phyloP scores from a whole-genome alignment of 2,113 vertebrate genomes.

The Pristiophorus japonicus region DNA sequence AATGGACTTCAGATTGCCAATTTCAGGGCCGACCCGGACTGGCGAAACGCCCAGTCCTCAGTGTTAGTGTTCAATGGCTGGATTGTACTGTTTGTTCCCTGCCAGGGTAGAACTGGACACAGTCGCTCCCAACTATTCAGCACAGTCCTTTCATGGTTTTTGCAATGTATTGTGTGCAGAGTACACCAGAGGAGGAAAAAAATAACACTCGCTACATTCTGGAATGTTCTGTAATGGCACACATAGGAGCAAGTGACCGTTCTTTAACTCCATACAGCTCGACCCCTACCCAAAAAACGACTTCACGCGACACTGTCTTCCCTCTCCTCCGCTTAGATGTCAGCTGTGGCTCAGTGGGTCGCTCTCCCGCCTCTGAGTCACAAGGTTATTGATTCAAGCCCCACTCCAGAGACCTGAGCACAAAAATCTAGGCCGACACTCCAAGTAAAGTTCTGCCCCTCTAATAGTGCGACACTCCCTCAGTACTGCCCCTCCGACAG shows the following conservation, averaged over 20 bases:
- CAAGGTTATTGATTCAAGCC: too few species aligned
- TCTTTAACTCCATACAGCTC: neutral
- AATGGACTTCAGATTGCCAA: too few species aligned
- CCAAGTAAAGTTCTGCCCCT: too few species aligned
- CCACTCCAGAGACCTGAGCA: too few species aligned
- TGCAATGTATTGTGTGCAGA: neutral
- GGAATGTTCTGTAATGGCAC: neutral
- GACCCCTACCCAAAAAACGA: neutral
- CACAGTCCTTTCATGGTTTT: neutral
- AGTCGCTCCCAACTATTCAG: neutral
- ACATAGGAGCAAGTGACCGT: neutral
- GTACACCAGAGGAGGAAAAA: neutral
- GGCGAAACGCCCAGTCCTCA: neutral
- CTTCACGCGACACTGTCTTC: neutral
- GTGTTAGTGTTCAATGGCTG: neutral
- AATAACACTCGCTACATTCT: neutral
- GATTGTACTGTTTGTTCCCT: neutral
- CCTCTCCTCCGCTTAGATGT: too few species aligned
- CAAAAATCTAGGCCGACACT: too few species aligned
- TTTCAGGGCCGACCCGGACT: neutral
- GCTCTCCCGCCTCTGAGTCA: too few species aligned
- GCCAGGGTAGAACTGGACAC: neutral
- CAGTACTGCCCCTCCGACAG: too few species aligned
- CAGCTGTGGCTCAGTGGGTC: too few species aligned
- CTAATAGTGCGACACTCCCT: too few species aligned